Evolutionary conservation across 2,888 invertebrate genomes (phyloP).

Genomic region (Ornithoptera alexandrae): DNA sequence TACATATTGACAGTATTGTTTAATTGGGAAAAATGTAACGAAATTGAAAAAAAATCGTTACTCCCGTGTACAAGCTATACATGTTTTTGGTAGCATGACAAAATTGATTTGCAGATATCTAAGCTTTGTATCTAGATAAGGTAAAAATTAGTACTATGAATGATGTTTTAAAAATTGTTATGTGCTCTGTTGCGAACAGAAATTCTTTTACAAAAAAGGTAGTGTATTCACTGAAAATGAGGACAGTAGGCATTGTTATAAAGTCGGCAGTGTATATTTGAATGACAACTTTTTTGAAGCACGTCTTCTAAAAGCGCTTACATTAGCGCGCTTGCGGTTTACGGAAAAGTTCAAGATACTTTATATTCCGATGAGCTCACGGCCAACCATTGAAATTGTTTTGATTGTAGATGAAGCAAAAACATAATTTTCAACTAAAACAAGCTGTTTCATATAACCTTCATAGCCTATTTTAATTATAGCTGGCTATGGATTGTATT

Average conservation of each 20-base stretch:
- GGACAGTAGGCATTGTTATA: slow-evolving; percentile 14
- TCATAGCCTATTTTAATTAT: not conserved
- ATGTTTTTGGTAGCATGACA: too few relatives aligned
- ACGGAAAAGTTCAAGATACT: not conserved
- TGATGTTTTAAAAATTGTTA: not conserved
- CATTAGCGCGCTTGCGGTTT: slow-evolving; percentile 1
- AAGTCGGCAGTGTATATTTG: slow-evolving; percentile 6
- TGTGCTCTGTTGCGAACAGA: not conserved
- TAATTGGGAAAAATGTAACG: too few relatives aligned
- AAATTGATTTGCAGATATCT: too few relatives aligned
- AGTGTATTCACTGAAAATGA: slow-evolving; percentile 9
- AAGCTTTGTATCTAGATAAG: too few relatives aligned
- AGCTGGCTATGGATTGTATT: not conserved
- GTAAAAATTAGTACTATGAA: not conserved
- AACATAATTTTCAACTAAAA: too few relatives aligned
- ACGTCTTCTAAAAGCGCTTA: not conserved
- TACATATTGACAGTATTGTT: too few relatives aligned
- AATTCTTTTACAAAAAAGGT: slow-evolving; percentile 4
- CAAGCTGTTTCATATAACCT: too few relatives aligned
- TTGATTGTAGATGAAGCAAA: not conserved
- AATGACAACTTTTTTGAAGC: slow-evolving; percentile 18
- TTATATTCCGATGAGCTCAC: not conserved
- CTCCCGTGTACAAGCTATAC: too few relatives aligned
- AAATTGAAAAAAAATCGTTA: too few relatives aligned
- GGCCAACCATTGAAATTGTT: not conserved